Percentiles rank a stretch among this genome's conserved stretches.
Conservation (phyloP, 1,140 invertebrate species). For the Eupristina koningsbergeri region DNA sequence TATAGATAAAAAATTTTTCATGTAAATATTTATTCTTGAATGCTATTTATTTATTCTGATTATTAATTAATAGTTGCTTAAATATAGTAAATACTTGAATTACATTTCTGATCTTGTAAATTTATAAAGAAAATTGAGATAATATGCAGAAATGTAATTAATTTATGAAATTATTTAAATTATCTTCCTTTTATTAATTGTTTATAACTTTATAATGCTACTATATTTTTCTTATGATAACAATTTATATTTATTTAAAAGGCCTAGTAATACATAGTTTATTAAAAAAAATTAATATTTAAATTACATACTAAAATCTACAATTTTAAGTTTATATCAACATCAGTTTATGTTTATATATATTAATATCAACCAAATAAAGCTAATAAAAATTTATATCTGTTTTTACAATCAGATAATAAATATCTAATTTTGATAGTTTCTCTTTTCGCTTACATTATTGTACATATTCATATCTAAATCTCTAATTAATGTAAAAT, state of each 20-base stretch:
- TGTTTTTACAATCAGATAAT: neutral
- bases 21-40: neutral
- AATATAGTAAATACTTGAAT: neutral
- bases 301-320: neutral
- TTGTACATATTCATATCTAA: neutral
- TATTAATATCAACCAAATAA: too few species aligned
- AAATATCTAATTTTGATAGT: neutral
- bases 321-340: too few species aligned
- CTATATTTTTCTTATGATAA: neutral
- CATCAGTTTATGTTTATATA: too few species aligned
- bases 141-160: neutral
- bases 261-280: neutral
- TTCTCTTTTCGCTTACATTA: neutral
- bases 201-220: neutral
- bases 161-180: too few species aligned
- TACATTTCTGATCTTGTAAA: neutral
- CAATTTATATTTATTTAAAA: neutral
- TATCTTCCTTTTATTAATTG: too few species aligned
- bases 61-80: too few species aligned
- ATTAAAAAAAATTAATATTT: neutral
- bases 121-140: neutral
- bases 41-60: neutral
- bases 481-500: conserved; percentile 13
- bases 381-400: too few species aligned
- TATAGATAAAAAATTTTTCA: conserved; percentile 11